Percentiles rank a stretch among this genome's conserved stretches.
These are phyloP conservation scores for Pteropus alecto DNA, from an alignment of 2,113 vertebrate genomes.

Conservation along the genomic window DNA sequence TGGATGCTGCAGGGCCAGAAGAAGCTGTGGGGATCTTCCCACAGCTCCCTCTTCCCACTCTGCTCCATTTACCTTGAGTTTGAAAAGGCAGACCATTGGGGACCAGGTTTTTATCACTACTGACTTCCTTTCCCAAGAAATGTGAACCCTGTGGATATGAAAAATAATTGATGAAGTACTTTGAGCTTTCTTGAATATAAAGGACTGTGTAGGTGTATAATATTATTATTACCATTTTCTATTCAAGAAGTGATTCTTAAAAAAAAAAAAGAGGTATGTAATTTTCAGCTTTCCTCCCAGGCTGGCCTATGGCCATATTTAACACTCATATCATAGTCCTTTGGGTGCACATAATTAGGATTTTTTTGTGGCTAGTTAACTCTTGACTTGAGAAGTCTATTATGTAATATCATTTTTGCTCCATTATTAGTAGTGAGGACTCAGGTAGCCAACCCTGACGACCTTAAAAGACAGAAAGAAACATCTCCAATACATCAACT, in stretches of 20 bases:
- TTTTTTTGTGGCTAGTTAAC: conserved; percentile 63
- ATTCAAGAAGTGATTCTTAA: conserved; percentile 25
- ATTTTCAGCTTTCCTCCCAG: conserved; percentile 53
- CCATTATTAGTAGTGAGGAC: not conserved
- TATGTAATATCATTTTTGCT: conserved; percentile 42
- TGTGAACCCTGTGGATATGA: conserved; percentile 42
- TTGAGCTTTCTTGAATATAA: conserved; percentile 58
- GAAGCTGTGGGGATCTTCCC: not conserved
- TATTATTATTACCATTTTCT: conserved; percentile 50
- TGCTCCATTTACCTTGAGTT: conserved; percentile 2
- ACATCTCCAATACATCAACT: not conserved
- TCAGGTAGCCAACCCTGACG: not conserved
- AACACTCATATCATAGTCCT: conserved; percentile 45
- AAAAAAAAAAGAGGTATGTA: not conserved
- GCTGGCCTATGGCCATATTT: conserved; percentile 60
- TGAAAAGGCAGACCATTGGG: not conserved
- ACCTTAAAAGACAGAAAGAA: not conserved
- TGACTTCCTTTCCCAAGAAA: conserved; percentile 58
- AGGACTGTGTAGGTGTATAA: conserved; percentile 44
- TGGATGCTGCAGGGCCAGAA: not conserved
- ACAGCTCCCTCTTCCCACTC: not conserved
- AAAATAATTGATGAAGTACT: conserved; percentile 49
- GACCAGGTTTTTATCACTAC: not conserved
- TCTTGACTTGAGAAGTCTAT: conserved; percentile 43
- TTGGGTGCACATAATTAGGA: conserved; percentile 55